Conservation (phyloP, 64 coral and sea anemone genomes). For the Orbicella faveolata region DNA sequence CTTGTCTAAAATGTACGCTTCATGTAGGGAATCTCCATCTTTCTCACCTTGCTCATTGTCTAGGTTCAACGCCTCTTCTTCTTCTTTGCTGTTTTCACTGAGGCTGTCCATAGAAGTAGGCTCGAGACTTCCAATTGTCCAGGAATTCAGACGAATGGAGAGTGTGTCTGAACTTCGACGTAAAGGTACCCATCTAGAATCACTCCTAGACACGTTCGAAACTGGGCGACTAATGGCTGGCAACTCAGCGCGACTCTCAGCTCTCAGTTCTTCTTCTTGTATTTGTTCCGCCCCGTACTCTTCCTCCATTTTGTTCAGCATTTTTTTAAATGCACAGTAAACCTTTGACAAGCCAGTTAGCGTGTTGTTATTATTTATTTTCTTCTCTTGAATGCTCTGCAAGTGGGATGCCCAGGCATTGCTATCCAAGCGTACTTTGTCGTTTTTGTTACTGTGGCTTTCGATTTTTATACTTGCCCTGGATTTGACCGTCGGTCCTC, state of each 20-base stretch:
- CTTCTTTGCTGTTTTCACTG: constrained; percentile 4
- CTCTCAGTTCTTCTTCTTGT: neutral
- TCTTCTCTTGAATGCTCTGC: constrained; percentile 46
- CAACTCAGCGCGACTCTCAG: constrained; percentile 1
- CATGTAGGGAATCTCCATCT: neutral
- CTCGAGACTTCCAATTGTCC: constrained; percentile 3
- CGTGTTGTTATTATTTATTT: neutral
- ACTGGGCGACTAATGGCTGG: neutral
- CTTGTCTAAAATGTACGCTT: neutral
- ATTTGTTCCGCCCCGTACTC: neutral
- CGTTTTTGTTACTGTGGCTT: neutral
- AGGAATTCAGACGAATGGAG: constrained; percentile 21
- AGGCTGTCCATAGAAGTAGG: neutral
- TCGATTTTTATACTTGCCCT: constrained; percentile 22
- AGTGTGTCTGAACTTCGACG: neutral
- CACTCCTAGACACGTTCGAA: constrained; percentile 10
- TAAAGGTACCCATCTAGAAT: constrained; percentile 5
- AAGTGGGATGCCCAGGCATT: constrained; percentile 39
- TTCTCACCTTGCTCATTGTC: neutral
- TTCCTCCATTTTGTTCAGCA: constrained; percentile 54
- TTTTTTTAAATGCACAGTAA: constrained; percentile 44
- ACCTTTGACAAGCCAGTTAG: constrained; percentile 37
- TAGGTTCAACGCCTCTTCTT: neutral
- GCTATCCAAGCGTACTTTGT: constrained; percentile 11
- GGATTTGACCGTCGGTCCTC: constrained; percentile 4